These are phyloP conservation scores for Phataginus tricuspis DNA, from an alignment of 2,797 vertebrate species.

Conservation along the genomic window DNA sequence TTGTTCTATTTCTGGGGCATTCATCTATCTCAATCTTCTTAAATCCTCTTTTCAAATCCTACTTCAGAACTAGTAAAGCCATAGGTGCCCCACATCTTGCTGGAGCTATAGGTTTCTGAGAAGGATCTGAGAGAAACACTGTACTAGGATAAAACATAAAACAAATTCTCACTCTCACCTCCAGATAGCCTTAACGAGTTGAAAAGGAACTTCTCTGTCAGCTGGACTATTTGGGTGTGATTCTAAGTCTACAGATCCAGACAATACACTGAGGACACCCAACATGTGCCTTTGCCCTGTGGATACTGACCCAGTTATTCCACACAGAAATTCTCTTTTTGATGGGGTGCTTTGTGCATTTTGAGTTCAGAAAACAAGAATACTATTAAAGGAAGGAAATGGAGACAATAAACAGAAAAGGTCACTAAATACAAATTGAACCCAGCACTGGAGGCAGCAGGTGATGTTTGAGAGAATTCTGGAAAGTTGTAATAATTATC, in stretches of 20 bases:
- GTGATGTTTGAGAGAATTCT: background rate
- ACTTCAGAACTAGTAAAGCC: background rate
- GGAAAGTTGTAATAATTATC: background rate
- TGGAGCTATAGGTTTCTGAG: background rate
- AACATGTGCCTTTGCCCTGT: background rate
- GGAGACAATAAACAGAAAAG: background rate
- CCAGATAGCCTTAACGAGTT: background rate
- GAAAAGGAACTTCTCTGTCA: background rate
- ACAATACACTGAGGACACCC: background rate
- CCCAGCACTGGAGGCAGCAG: background rate
- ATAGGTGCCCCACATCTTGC: background rate
- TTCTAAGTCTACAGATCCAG: background rate
- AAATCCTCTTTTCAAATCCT: background rate
- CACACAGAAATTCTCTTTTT: background rate
- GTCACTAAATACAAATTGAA: background rate
- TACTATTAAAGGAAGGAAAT: background rate
- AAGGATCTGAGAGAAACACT: background rate
- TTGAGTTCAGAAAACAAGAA: background rate
- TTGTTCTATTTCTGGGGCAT: constrained; percentile 45
- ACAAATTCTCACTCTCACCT: background rate
- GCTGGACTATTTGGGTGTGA: background rate
- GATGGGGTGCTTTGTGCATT: background rate
- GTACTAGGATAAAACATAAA: background rate
- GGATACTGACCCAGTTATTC: background rate
- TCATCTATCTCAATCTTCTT: background rate